Evolutionary conservation across 2,888 invertebrate genomes (phyloP).

Genomic region (Taphrorychus bicolor): DNA sequence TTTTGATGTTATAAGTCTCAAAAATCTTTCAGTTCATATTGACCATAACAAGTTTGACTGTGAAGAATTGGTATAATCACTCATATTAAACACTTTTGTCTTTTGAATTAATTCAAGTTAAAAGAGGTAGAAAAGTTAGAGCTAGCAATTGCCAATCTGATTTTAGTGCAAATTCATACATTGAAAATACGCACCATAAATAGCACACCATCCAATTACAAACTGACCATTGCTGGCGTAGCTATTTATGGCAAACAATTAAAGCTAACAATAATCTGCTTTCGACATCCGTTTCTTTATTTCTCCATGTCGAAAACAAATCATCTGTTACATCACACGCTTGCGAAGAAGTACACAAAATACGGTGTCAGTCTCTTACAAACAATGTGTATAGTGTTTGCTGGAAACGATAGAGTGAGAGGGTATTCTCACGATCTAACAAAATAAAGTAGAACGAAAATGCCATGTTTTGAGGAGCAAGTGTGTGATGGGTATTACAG

Average conservation of each 20-base stretch:
- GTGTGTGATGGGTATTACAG: slow-evolving; percentile 50
- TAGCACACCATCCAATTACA: slow-evolving; percentile 16
- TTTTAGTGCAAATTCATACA: slow-evolving; percentile 56
- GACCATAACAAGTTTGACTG: too few relatives aligned
- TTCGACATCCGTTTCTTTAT: slow-evolving; percentile 14
- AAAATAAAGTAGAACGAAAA: not conserved
- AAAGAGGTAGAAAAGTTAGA: slow-evolving; percentile 55
- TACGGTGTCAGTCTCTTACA: slow-evolving; percentile 14
- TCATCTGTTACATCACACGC: slow-evolving; percentile 52
- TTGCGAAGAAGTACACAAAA: slow-evolving; percentile 46
- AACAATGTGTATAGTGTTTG: not conserved
- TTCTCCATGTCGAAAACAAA: slow-evolving; percentile 40
- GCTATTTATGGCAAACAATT: slow-evolving; percentile 42
- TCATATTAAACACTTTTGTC: too few relatives aligned
- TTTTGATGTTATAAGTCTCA: too few relatives aligned
- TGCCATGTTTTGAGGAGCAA: slow-evolving; percentile 40
- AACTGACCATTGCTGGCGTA: not conserved
- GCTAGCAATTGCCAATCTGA: slow-evolving; percentile 54
- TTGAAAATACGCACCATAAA: slow-evolving; percentile 52
- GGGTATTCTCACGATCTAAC: slow-evolving; percentile 41
- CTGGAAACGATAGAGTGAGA: slow-evolving; percentile 50
- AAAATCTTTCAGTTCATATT: too few relatives aligned
- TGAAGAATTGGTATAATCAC: too few relatives aligned
- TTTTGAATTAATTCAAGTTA: slow-evolving; percentile 50
- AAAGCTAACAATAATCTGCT: slow-evolving; percentile 34